phyloP scores from a whole-genome alignment of 1,140 invertebrate genomes.

The Drosophila persimilis region DNA sequence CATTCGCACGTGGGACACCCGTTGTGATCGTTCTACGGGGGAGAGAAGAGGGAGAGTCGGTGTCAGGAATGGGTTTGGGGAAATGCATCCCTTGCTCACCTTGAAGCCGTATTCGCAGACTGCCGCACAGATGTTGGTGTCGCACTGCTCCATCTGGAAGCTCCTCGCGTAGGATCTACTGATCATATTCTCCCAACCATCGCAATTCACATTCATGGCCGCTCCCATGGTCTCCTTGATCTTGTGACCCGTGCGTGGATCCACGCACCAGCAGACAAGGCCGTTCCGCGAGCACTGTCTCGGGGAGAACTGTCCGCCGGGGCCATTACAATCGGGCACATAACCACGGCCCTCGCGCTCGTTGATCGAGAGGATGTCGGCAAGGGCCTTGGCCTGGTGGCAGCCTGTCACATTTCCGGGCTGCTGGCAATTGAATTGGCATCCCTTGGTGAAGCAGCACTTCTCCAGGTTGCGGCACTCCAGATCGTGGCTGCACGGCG shows the following conservation, averaged over 20 bases:
- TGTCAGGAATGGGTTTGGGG: neutral
- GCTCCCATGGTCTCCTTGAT: constrained; percentile 91
- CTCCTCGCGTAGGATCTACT: constrained; percentile 83
- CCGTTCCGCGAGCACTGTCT: constrained; percentile 92
- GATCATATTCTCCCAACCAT: constrained; percentile 81
- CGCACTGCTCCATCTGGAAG: constrained; percentile 84
- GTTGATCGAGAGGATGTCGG: constrained; percentile 89
- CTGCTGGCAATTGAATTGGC: constrained; percentile 87
- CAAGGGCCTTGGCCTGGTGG: constrained; percentile 89
- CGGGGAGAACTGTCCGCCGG: constrained; percentile 88
- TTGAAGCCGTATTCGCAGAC: constrained; percentile 94
- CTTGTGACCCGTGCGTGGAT: constrained; percentile 88
- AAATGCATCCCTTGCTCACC: constrained; percentile 38
- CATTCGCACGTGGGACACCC: constrained; percentile 93
- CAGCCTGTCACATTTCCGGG: constrained; percentile 89
- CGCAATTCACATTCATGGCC: constrained; percentile 88
- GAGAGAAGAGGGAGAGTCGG: neutral
- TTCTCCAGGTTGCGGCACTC: constrained; percentile 92
- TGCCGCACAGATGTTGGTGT: constrained; percentile 88
- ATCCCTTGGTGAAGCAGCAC: constrained; percentile 89
- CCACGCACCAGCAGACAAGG: constrained; percentile 94
- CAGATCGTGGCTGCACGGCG: constrained; percentile 89
- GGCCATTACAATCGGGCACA: constrained; percentile 89
- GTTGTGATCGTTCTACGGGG: constrained; percentile 85
- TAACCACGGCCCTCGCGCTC: constrained; percentile 92